phyloP scores from a whole-genome alignment of 2,797 vertebrate species.

The Orientallactaga sibirica region DNA sequence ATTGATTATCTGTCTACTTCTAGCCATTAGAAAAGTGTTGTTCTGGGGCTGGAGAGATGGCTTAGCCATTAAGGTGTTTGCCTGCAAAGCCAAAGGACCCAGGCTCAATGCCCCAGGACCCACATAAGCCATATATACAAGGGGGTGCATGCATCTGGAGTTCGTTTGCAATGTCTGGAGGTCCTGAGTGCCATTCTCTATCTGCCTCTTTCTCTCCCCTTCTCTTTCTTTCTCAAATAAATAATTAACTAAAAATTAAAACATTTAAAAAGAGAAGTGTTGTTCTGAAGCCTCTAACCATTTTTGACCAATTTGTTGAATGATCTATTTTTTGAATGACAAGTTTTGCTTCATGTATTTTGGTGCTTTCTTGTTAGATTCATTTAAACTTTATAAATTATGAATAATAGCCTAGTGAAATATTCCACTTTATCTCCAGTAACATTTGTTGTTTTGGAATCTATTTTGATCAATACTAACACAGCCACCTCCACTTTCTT shows the following conservation, averaged over 20 bases:
- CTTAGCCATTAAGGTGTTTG: too few species aligned
- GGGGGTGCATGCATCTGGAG: too few species aligned
- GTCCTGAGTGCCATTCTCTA: too few species aligned
- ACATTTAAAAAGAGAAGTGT: not conserved
- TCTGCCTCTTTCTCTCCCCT: too few species aligned
- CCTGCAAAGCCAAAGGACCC: too few species aligned
- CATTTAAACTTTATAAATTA: not conserved
- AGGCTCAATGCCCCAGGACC: too few species aligned
- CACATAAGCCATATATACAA: too few species aligned
- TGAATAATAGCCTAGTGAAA: not conserved
- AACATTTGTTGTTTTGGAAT: constrained; percentile 13
- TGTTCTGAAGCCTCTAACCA: not conserved
- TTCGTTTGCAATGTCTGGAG: too few species aligned
- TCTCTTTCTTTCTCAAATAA: too few species aligned
- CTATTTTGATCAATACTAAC: constrained; percentile 28
- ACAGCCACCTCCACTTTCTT: not conserved
- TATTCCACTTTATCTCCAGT: not conserved
- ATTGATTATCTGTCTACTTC: not conserved
- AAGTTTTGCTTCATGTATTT: constrained; percentile 29
- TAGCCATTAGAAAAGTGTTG: not conserved
- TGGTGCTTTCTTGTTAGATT: not conserved
- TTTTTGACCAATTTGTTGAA: not conserved
- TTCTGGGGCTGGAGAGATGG: not conserved
- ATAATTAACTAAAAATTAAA: too few species aligned
- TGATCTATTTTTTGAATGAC: not conserved